Evolutionary conservation across 2,888 invertebrate species (phyloP).

Genomic region (Pammene aurita): DNA sequence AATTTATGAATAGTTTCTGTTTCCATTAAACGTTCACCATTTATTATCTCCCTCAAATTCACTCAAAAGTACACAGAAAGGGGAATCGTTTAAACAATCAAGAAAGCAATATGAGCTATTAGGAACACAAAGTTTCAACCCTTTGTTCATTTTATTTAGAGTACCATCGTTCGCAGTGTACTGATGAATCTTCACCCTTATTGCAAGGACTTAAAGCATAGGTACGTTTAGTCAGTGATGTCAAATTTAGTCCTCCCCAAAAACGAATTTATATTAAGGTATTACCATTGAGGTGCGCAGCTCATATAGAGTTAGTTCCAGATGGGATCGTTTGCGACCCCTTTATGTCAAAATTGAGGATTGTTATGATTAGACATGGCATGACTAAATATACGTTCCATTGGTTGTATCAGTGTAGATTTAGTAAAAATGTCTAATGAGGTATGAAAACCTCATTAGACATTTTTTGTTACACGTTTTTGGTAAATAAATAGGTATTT

Average conservation of each 20-base stretch:
- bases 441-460: too few relatives aligned
- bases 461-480: too few relatives aligned
- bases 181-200: background rate
- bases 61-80: constrained; percentile 47
- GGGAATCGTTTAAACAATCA: constrained; percentile 63
- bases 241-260: constrained; percentile 40
- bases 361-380: constrained; percentile 4
- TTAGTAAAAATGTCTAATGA: too few relatives aligned
- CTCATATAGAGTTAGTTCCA: constrained; percentile 43
- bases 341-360: constrained; percentile 16
- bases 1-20: background rate
- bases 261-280: constrained; percentile 48
- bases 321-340: constrained; percentile 23
- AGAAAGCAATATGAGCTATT: constrained; percentile 61
- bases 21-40: background rate
- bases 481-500: too few relatives aligned
- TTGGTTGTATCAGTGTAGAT: too few relatives aligned
- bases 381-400: background rate
- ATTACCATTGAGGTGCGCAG: constrained; percentile 38
- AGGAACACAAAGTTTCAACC: constrained; percentile 56
- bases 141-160: constrained; percentile 59
- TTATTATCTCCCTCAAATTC: constrained; percentile 41
- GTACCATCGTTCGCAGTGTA: constrained; percentile 24
- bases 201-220: too few relatives aligned
- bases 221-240: too few relatives aligned